Conservation (phyloP, 1,140 invertebrate species). For the Procambarus virginalis region DNA sequence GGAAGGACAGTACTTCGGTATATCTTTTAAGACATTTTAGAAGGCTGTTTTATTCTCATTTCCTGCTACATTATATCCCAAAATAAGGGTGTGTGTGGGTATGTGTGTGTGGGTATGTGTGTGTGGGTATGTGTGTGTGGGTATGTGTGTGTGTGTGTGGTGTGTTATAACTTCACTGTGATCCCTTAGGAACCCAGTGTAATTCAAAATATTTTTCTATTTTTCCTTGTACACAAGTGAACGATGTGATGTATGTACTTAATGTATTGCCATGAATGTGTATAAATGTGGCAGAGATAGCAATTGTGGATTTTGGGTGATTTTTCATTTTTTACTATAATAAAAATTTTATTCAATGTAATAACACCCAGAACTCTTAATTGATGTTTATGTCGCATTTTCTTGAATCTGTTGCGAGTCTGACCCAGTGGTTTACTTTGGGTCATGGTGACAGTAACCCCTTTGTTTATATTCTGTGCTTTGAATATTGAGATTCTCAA, state of each 20-base stretch:
- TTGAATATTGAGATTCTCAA: constrained; percentile 61
- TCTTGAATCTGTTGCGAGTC: constrained; percentile 22
- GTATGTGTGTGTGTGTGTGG: too few species aligned
- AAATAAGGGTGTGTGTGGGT: background rate
- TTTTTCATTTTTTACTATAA: background rate
- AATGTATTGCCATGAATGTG: constrained; percentile 50
- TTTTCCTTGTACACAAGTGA: constrained; percentile 49
- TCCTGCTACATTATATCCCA: constrained; percentile 8
- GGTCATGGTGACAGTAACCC: constrained; percentile 24
- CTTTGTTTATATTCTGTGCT: constrained; percentile 54
- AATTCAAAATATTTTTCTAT: constrained; percentile 50
- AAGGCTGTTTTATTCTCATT: constrained; percentile 27
- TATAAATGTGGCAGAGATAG: constrained; percentile 12
- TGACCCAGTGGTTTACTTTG: constrained; percentile 1
- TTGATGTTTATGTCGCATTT: constrained; percentile 3
- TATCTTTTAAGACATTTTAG: constrained; percentile 23
- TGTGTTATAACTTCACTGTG: constrained; percentile 27
- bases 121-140: background rate
- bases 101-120: background rate
- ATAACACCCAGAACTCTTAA: background rate
- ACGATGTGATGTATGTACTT: constrained; percentile 60
- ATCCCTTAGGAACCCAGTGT: constrained; percentile 43
- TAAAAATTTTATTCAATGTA: background rate
- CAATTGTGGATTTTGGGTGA: constrained; percentile 19
- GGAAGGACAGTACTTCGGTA: constrained; percentile 25